Evolutionary conservation across 2,113 vertebrate genomes (phyloP).

Genomic region (Morone chrysops): DNA sequence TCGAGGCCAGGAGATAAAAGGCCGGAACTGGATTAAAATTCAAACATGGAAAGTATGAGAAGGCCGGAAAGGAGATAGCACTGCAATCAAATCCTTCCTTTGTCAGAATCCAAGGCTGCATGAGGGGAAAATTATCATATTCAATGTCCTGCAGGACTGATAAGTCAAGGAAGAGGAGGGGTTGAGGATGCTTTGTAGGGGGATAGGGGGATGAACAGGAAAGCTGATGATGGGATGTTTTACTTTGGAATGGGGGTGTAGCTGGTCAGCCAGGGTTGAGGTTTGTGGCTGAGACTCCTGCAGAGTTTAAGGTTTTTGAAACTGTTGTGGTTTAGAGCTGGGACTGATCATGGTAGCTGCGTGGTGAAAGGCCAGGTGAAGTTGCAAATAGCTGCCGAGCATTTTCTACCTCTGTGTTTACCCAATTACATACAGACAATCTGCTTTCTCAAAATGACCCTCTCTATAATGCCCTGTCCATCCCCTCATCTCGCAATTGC

Average conservation of each 20-base stretch:
- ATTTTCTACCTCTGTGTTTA: background rate
- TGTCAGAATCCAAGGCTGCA: slow-evolving; percentile 41
- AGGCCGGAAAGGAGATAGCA: slow-evolving; percentile 55
- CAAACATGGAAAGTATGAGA: slow-evolving; percentile 59
- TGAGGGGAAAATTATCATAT: slow-evolving; percentile 42
- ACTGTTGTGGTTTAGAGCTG: background rate
- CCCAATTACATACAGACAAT: background rate
- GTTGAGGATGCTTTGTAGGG: background rate
- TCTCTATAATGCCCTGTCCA: background rate
- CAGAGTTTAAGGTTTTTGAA: slow-evolving; percentile 6
- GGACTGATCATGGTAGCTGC: background rate
- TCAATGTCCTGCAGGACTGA: slow-evolving; percentile 32
- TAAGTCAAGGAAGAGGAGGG: slow-evolving; percentile 27
- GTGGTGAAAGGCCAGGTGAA: background rate
- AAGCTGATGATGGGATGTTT: slow-evolving; percentile 17
- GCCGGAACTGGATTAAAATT: slow-evolving; percentile 48
- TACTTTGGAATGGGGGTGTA: background rate
- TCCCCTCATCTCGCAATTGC: background rate
- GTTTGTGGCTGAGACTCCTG: background rate
- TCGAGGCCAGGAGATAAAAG: slow-evolving; percentile 44
- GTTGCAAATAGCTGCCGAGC: background rate
- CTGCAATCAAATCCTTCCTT: slow-evolving; percentile 61
- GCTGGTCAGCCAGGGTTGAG: background rate
- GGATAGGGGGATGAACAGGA: background rate
- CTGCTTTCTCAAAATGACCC: background rate